phyloP scores from a whole-genome alignment of 1,140 invertebrate species.

The Nebria ingens region DNA sequence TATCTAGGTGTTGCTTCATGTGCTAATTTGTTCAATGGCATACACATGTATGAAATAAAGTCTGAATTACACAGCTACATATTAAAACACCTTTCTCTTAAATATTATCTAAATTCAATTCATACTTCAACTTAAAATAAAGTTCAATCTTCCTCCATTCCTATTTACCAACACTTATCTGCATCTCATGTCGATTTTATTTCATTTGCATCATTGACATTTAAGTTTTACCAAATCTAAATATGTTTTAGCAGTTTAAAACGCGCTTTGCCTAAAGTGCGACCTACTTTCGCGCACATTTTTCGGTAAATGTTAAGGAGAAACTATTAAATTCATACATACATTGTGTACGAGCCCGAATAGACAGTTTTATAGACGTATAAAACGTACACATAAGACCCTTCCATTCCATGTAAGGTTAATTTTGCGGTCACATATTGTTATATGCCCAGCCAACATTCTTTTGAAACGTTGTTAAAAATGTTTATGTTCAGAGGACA shows the following conservation, averaged over 20 bases:
- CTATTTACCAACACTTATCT: no score
- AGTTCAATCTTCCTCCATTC: no score
- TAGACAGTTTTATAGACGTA: conserved; percentile 7
- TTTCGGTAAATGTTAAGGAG: conserved; percentile 2
- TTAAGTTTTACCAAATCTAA: no score
- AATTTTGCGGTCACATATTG: conserved; percentile 6
- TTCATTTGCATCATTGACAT: no score
- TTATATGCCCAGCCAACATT: neutral
- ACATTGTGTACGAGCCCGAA: no score
- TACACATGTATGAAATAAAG: neutral
- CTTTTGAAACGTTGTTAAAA: neutral
- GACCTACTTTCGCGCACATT: conserved; percentile 1
- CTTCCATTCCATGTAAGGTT: conserved; percentile 5
- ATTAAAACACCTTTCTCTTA: no score
- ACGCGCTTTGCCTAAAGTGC: neutral
- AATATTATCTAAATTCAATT: no score
- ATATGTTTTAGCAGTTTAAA: neutral
- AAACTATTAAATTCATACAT: neutral
- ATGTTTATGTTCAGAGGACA: neutral
- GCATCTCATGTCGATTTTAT: no score
- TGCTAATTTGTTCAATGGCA: conserved; percentile 2
- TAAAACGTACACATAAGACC: neutral
- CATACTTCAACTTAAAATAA: no score
- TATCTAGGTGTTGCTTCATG: neutral
- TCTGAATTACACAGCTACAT: neutral